phyloP scores from a whole-genome alignment of 2,888 invertebrate genomes.

The Zygogramma bicolorata region DNA sequence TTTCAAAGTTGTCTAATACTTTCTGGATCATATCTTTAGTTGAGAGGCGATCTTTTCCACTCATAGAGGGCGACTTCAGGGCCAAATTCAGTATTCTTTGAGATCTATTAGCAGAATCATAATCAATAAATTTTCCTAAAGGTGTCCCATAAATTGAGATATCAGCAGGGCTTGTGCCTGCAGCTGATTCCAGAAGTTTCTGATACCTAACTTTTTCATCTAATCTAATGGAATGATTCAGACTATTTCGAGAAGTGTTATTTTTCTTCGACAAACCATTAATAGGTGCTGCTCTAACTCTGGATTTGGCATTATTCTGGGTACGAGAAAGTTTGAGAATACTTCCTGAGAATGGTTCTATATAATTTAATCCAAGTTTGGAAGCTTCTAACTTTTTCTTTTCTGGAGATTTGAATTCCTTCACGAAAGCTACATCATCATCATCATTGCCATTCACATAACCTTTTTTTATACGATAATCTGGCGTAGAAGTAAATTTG shows the following conservation, averaged over 20 bases:
- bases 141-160: conserved; percentile 56
- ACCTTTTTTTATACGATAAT: not conserved
- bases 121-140: conserved; percentile 46
- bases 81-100: conserved; percentile 46
- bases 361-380: conserved; percentile 34
- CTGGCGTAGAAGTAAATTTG: conserved; percentile 43
- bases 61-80: conserved; percentile 18
- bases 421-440: conserved; percentile 58
- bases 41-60: conserved; percentile 41
- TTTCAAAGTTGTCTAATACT: conserved; percentile 58
- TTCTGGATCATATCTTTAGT: conserved; percentile 56
- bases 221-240: conserved; percentile 70
- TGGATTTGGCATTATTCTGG: conserved; percentile 24
- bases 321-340: conserved; percentile 1
- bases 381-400: conserved; percentile 52
- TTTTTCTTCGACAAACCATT: not conserved
- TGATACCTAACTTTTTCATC: conserved; percentile 72
- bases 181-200: conserved; percentile 68
- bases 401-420: conserved; percentile 49
- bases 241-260: conserved; percentile 47
- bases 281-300: conserved; percentile 25
- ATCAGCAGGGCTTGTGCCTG: conserved; percentile 40
- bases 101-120: conserved; percentile 37
- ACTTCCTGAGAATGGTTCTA: conserved; percentile 21
- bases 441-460: conserved; percentile 42